A percentile compares a stretch with the other conserved stretches of the same genome.
phyloP scores from a whole-genome alignment of 2,888 invertebrate species.

The Mythimna ferrago region DNA sequence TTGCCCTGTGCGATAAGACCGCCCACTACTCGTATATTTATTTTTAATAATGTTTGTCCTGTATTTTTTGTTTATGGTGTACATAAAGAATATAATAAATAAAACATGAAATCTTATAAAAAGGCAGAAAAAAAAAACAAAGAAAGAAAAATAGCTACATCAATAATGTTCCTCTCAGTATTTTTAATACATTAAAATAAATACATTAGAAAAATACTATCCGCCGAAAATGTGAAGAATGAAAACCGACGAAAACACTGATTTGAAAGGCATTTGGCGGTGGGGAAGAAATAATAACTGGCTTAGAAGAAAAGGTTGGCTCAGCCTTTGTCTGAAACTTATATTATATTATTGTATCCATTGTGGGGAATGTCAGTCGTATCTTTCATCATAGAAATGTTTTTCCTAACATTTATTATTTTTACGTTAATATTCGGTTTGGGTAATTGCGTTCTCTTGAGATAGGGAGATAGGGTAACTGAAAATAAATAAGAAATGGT shows the following conservation, averaged over 20 bases:
- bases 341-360: not conserved
- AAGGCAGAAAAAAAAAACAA: not conserved
- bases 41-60: no score
- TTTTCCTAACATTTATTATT: not conserved
- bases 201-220: conserved; percentile 8
- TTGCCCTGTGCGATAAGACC: no score
- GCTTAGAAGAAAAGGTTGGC: conserved; percentile 7
- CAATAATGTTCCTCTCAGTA: not conserved
- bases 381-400: not conserved
- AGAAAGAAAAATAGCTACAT: conserved; percentile 13
- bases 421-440: not conserved
- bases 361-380: not conserved
- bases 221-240: conserved; percentile 13
- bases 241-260: conserved; percentile 39
- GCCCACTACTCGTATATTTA: no score
- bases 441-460: not conserved
- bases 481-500: no score
- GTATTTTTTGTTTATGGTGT: no score
- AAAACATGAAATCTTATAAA: not conserved
- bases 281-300: conserved; percentile 32
- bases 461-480: not conserved
- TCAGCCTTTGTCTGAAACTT: not conserved
- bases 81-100: no score
- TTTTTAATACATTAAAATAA: not conserved
- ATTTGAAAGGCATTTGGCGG: conserved; percentile 37